Conservation (phyloP, 2,113 vertebrate species). For the Gadus macrocephalus region DNA sequence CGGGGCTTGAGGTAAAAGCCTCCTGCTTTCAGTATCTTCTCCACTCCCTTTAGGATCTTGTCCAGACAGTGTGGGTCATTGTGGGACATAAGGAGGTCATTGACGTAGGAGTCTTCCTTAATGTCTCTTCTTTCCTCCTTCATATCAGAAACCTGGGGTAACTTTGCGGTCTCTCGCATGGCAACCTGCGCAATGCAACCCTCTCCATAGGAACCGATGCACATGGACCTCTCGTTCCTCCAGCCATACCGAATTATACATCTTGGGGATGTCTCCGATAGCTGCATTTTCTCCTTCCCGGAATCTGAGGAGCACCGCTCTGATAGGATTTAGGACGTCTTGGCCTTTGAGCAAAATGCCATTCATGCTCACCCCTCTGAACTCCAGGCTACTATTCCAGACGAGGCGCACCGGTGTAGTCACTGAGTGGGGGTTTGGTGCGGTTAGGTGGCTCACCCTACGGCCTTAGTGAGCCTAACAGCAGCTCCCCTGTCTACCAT, state of each 20-base stretch:
- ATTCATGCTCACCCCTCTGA: conserved; percentile 20
- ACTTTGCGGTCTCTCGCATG: conserved; percentile 7
- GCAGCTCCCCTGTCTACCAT: conserved; percentile 18
- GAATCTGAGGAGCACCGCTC: conserved; percentile 28
- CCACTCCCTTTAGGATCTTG: neutral
- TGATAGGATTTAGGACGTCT: conserved; percentile 31
- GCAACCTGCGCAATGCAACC: conserved; percentile 21
- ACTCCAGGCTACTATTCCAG: conserved; percentile 30
- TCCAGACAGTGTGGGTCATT: neutral
- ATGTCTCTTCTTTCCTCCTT: conserved; percentile 12
- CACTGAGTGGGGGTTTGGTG: conserved; percentile 19
- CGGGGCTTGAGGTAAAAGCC: too few species aligned
- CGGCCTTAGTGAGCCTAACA: neutral
- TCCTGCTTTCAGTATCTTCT: too few species aligned
- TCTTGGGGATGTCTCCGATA: conserved; percentile 15
- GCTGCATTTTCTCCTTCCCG: neutral
- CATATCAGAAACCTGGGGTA: neutral
- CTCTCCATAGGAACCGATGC: conserved; percentile 32
- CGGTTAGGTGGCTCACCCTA: conserved; percentile 10
- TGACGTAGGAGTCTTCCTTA: neutral
- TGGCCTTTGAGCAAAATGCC: conserved; percentile 28
- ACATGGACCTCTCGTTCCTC: conserved; percentile 21
- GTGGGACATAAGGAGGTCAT: conserved; percentile 6
- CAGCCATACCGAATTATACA: conserved; percentile 16
- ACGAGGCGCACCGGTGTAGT: conserved; percentile 8